Evolutionary conservation across 2,888 invertebrate species (phyloP), one percentile per base, ranked within the genome.

Genomic region (Sphinx pinastri): DNA sequence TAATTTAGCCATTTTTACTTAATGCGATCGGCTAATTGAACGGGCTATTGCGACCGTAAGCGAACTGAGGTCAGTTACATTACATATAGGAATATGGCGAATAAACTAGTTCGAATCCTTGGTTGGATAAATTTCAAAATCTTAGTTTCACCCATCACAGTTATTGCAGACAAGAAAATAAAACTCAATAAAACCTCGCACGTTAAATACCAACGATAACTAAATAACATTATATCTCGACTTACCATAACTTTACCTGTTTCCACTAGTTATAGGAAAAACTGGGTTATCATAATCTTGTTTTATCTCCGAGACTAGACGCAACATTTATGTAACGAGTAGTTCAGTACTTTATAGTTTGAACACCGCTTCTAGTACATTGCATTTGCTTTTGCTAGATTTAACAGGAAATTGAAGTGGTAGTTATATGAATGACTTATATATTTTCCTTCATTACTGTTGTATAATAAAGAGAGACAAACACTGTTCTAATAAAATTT

Each of bases 311-410:
- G 11, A n/a, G 45, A 47, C 45, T n/a, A 60, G 45, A 57, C 25
- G 45, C 12, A 60, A 60, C 16, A 47, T 60, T 60, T 45, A 60
- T 45, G 60, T 47, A n/a, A 47, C 38, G 45, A 45, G 11, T 60
- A 60, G 47, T 60, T 60, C 45, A 47, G 47, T 60, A 60, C 47
- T 60, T 60, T 12, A 60, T 47, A 60, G 45, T 47, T 60, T 60
- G 60, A 60, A 16, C n/a, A 38, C 38, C 31, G 60, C 60, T 47
- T 60, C 60, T 16, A 60, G 16, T 11, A 45, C 45, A 16, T 8
- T 47, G 45, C 47, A n/a, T n/a, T 47, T 60, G 47, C 45, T 45
- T 60, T 60, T 60, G 16, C 45, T 60, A 16, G 60, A 60, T 45
- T 45, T 11, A 45, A 47, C 5, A 8, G 47, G 45, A 16, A 60